These are phyloP conservation scores for Myotis davidii DNA, from an alignment of 2,113 vertebrate species.

Conservation along the genomic window DNA sequence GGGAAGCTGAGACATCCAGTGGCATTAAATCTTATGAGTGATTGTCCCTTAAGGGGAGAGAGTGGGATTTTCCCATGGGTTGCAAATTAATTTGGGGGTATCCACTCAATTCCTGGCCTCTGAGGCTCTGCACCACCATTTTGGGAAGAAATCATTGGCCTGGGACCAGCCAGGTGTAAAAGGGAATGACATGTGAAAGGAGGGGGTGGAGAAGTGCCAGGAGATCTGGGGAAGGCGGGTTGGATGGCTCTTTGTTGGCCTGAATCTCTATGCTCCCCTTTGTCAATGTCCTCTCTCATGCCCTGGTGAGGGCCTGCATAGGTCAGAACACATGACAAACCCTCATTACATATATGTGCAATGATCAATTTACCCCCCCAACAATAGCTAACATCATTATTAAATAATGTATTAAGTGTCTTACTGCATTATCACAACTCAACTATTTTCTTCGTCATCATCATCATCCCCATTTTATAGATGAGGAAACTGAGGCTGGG, in stretches of 20 bases:
- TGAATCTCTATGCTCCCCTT: neutral
- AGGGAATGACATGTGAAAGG: fast-evolving
- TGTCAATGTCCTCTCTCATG: neutral
- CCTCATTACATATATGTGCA: neutral
- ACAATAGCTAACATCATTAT: neutral
- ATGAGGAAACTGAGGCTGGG: neutral
- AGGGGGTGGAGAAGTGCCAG: neutral
- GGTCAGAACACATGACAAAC: neutral
- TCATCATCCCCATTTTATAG: neutral
- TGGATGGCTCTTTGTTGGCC: neutral
- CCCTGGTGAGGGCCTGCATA: neutral
- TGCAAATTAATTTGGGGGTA: neutral
- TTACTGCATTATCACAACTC: neutral
- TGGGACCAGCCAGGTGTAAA: neutral
- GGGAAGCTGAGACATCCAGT: constrained; percentile 48
- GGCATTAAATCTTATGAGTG: neutral
- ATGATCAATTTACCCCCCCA: neutral
- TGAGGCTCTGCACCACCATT: neutral
- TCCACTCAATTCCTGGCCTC: neutral
- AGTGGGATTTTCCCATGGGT: neutral
- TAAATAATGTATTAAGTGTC: neutral
- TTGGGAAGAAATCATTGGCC: neutral
- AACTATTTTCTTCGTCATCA: neutral
- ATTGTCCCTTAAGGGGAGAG: neutral
- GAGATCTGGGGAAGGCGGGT: neutral